Percentiles rank a stretch among this genome's conserved stretches.
Conservation (phyloP, 1,140 invertebrate species). For the Brachionus sp. region DNA sequence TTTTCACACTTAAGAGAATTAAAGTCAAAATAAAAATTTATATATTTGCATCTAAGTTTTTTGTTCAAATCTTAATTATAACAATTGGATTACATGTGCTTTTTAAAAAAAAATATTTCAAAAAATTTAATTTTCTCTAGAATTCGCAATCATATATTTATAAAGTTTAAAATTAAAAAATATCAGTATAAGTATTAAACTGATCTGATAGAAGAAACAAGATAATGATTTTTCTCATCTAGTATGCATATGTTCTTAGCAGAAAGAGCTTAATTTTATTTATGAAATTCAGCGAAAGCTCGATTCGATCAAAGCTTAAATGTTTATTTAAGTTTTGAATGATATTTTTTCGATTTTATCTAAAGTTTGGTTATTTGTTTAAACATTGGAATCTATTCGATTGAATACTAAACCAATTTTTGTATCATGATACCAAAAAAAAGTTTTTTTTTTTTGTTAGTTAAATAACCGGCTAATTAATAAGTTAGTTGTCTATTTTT, state of each 20-base stretch:
- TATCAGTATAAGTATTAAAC: not conserved
- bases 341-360: not conserved
- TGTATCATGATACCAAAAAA: not conserved
- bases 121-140: too few species aligned
- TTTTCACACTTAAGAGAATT: not conserved
- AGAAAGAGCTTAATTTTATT: not conserved
- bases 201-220: not conserved
- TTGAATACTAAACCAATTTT: not conserved
- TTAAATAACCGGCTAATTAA: not conserved
- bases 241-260: not conserved
- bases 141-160: too few species aligned
- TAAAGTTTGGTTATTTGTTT: not conserved
- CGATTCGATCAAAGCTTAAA: not conserved
- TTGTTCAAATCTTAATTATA: not conserved
- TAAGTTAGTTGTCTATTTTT: not conserved
- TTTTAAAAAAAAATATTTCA: too few species aligned
- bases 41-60: not conserved
- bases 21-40: not conserved
- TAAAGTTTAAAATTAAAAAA: too few species aligned
- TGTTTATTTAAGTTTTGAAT: not conserved
- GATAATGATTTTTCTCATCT: not conserved
- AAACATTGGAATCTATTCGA: not conserved
- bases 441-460: not conserved
- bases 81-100: too few species aligned
- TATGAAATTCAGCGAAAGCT: not conserved